A percentile compares a stretch with the other conserved stretches of the same genome.
phyloP scores from a whole-genome alignment of 2,888 invertebrate species.

The Parascotia fuliginaria region DNA sequence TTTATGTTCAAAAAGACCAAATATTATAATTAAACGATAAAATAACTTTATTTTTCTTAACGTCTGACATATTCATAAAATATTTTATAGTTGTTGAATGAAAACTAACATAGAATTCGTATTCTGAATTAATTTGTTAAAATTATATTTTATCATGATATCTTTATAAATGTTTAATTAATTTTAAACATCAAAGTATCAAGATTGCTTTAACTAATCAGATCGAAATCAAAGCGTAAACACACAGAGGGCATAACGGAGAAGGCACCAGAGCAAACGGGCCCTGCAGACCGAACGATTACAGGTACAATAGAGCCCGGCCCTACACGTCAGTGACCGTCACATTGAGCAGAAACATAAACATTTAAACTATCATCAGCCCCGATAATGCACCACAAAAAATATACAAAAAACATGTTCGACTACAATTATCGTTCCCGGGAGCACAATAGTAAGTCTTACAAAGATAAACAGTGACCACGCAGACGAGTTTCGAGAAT shows the following conservation, averaged over 20 bases:
- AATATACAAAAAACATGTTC: slow-evolving; percentile 55
- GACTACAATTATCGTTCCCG: slow-evolving; percentile 67
- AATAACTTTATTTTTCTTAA: background rate
- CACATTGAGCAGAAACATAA: slow-evolving; percentile 82
- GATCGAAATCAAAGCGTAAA: slow-evolving; percentile 33
- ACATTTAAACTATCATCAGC: slow-evolving; percentile 82
- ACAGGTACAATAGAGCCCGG: slow-evolving; percentile 65
- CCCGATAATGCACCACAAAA: slow-evolving; percentile 56
- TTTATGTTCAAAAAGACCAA: background rate
- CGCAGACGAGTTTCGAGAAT: slow-evolving; percentile 53
- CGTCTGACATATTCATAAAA: slow-evolving; percentile 2
- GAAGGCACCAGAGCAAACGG: slow-evolving; percentile 68
- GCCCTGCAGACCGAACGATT: slow-evolving; percentile 62
- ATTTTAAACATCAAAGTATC: slow-evolving; percentile 49
- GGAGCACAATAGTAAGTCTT: slow-evolving; percentile 70
- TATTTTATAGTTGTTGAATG: background rate
- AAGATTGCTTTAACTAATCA: slow-evolving; percentile 36
- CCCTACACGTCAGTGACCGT: slow-evolving; percentile 76
- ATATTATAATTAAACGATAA: background rate
- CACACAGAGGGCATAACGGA: slow-evolving; percentile 58
- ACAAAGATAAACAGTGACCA: slow-evolving; percentile 74
- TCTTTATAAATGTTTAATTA: no score
- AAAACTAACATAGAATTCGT: no score
- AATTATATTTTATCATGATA: no score
- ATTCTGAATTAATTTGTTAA: no score